Conservation (phyloP, 2,113 vertebrate species). For the Gracilinanus agilis region DNA sequence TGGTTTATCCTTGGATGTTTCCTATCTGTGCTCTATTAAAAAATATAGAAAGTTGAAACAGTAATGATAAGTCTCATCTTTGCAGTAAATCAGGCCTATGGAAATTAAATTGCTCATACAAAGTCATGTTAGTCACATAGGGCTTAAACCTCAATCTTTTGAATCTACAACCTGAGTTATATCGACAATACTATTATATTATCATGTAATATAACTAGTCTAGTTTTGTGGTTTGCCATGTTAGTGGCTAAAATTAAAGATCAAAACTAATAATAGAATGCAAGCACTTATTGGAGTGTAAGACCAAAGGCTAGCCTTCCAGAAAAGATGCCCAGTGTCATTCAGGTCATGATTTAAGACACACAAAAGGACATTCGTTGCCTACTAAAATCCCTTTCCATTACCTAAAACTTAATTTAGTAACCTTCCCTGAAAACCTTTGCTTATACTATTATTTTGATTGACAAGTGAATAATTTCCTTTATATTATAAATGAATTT, state of each 20-base stretch:
- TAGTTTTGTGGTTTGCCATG: neutral
- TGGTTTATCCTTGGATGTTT: neutral
- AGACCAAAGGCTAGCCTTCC: neutral
- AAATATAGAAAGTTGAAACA: neutral
- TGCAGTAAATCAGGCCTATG: no score
- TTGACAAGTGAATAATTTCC: neutral
- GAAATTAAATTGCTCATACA: neutral
- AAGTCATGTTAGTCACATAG: neutral
- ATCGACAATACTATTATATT: neutral
- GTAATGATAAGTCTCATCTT: no score
- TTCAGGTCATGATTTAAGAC: neutral
- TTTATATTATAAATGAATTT: neutral
- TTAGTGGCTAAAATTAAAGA: neutral
- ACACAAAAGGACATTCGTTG: neutral
- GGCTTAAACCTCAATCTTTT: neutral
- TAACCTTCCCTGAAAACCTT: neutral
- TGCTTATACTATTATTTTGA: neutral
- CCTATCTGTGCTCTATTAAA: neutral
- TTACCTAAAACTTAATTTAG: neutral
- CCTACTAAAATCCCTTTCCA: neutral
- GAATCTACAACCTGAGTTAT: neutral
- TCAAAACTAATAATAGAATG: neutral
- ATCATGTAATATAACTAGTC: rapidly evolving
- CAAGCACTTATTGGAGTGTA: neutral
- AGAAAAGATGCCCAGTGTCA: neutral